Evolutionary conservation across 2,888 invertebrate genomes (phyloP).

Genomic region (Platycheirus albimanus): DNA sequence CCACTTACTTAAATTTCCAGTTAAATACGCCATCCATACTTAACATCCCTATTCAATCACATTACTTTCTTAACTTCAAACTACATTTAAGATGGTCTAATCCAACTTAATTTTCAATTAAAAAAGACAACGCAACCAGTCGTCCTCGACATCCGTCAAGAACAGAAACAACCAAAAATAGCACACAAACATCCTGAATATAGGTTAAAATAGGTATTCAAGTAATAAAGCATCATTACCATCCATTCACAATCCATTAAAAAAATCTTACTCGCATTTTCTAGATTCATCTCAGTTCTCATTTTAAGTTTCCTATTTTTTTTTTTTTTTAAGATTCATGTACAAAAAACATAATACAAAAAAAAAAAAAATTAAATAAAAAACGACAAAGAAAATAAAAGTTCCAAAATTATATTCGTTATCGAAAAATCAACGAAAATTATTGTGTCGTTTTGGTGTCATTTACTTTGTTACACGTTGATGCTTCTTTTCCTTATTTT

Average conservation of each 20-base stretch:
- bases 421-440: conserved; percentile 60
- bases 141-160: too few species aligned
- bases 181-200: too few species aligned
- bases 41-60: too few species aligned
- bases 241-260: conserved; percentile 14
- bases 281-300: background rate
- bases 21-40: too few species aligned
- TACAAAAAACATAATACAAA: conserved; percentile 9
- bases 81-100: too few species aligned
- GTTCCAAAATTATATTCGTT: conserved; percentile 51
- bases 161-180: too few species aligned
- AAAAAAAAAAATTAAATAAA: background rate
- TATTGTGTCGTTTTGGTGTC: conserved; percentile 47
- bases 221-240: conserved; percentile 3
- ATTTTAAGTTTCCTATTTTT: conserved; percentile 2
- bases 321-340: background rate
- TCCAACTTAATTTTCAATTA: too few species aligned
- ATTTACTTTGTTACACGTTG: conserved; percentile 30
- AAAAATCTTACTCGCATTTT: too few species aligned
- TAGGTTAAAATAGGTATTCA: background rate
- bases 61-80: too few species aligned
- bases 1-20: too few species aligned
- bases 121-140: background rate
- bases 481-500: conserved; percentile 19
- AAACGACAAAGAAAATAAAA: conserved; percentile 34